phyloP scores from a whole-genome alignment of 1,140 invertebrate species.

The Leptopilina boulardi region DNA sequence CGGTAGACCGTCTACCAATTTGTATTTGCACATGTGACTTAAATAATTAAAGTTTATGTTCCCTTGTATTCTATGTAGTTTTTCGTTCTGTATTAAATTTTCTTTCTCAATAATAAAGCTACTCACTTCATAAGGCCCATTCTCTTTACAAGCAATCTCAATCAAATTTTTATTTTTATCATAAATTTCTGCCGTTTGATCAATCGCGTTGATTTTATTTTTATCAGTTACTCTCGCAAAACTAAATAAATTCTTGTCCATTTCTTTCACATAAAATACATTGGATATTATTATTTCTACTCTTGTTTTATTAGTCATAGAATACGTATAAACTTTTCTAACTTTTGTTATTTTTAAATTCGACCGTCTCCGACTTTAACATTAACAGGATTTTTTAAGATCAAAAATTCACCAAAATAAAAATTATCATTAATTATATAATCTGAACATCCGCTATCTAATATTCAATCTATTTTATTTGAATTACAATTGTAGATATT shows the following conservation, averaged over 20 bases:
- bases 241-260: background rate
- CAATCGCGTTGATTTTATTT: background rate
- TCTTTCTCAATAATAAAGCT: background rate
- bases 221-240: background rate
- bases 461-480: too few relatives aligned
- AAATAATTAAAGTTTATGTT: slow-evolving; percentile 35
- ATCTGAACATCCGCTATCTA: too few relatives aligned
- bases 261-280: background rate
- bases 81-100: slow-evolving; percentile 32
- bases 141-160: too few relatives aligned
- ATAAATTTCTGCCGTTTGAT: background rate
- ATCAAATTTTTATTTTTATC: too few relatives aligned
- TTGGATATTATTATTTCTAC: background rate
- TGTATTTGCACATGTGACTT: background rate
- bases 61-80: slow-evolving; percentile 25
- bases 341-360: too few relatives aligned
- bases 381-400: too few relatives aligned
- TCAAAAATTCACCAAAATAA: too few relatives aligned
- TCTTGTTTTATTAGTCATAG: background rate
- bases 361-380: too few relatives aligned
- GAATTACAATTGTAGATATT: too few relatives aligned
- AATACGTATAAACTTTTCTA: background rate
- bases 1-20: background rate
- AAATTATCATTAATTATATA: too few relatives aligned
- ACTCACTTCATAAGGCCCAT: background rate